These are phyloP conservation scores for Beris morrisii DNA, from an alignment of 2,888 invertebrate genomes.

Conservation along the genomic window DNA sequence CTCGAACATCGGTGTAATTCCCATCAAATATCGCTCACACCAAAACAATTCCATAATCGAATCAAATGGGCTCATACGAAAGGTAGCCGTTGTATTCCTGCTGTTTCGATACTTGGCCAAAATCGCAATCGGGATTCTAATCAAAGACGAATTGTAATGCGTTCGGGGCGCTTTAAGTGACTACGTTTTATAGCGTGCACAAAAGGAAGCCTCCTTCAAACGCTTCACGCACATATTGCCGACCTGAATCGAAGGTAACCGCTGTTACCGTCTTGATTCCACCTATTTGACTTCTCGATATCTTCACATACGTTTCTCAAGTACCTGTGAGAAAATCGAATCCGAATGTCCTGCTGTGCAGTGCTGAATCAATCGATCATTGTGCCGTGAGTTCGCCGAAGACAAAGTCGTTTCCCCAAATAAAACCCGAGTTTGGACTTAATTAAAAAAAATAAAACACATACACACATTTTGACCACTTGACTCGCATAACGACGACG, in stretches of 20 bases:
- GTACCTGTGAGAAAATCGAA: slow-evolving; percentile 25
- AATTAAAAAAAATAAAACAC: slow-evolving; percentile 17
- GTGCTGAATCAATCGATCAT: slow-evolving; percentile 28
- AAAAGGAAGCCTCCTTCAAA: too few relatives aligned
- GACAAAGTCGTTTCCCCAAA: slow-evolving; percentile 14
- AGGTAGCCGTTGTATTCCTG: too few relatives aligned
- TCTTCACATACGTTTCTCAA: slow-evolving; percentile 16
- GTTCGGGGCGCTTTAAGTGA: too few relatives aligned
- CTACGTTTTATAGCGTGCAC: too few relatives aligned
- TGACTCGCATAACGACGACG: slow-evolving; percentile 22
- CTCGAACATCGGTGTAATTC: background rate
- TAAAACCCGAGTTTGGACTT: slow-evolving; percentile 6
- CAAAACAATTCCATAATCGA: too few relatives aligned
- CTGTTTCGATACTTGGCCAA: too few relatives aligned
- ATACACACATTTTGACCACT: slow-evolving; percentile 22
- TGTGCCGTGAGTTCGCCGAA: background rate
- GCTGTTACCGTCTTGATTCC: slow-evolving; percentile 11
- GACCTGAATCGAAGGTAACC: too few relatives aligned
- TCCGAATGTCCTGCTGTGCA: slow-evolving; percentile 25
- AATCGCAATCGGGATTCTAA: too few relatives aligned
- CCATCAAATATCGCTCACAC: too few relatives aligned
- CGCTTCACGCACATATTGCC: too few relatives aligned
- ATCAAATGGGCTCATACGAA: too few relatives aligned
- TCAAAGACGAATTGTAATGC: too few relatives aligned
- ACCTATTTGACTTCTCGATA: slow-evolving; percentile 21